phyloP scores from a whole-genome alignment of 2,888 invertebrate species.

The Drosophila mimica region DNA sequence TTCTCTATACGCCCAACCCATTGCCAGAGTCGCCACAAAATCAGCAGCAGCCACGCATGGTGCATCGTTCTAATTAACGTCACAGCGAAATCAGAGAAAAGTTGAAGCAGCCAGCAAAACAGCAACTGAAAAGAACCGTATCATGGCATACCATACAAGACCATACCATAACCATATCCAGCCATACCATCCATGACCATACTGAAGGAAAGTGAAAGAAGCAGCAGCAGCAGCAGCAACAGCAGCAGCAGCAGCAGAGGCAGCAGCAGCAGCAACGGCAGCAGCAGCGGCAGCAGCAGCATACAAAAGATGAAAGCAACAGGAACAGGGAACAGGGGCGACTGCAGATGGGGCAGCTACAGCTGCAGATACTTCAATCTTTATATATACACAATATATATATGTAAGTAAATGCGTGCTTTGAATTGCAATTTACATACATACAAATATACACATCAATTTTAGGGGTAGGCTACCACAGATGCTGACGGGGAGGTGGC shows the following conservation, averaged over 20 bases:
- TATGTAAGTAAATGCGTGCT: conserved; percentile 30
- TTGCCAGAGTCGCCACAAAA: conserved; percentile 15
- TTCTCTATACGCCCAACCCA: conserved; percentile 9
- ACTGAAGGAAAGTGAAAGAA: conserved; percentile 43
- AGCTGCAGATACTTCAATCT: conserved; percentile 51
- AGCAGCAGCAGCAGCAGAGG: not conserved
- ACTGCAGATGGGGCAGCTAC: conserved; percentile 42
- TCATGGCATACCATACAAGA: conserved; percentile 32
- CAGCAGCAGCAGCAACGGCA: too few relatives aligned
- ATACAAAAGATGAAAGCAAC: conserved; percentile 70
- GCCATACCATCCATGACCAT: conserved; percentile 28
- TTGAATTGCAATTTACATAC: conserved; percentile 28
- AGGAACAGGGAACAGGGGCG: not conserved
- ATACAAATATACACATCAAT: not conserved
- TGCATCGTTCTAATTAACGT: conserved; percentile 79
- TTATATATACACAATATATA: conserved; percentile 13
- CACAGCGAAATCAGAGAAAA: conserved; percentile 50
- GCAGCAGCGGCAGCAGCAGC: conserved; percentile 19
- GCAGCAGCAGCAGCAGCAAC: conserved; percentile 17
- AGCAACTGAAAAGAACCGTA: conserved; percentile 29
- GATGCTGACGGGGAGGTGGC: not conserved
- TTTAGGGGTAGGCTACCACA: conserved; percentile 40
- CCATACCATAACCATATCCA: conserved; percentile 24
- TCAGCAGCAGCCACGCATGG: conserved; percentile 58
- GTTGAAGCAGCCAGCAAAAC: conserved; percentile 30